A percentile compares a stretch with the other conserved stretches of the same genome.
These are phyloP conservation scores for Gavia stellata DNA, from an alignment of 2,113 vertebrate genomes.

Conservation along the genomic window DNA sequence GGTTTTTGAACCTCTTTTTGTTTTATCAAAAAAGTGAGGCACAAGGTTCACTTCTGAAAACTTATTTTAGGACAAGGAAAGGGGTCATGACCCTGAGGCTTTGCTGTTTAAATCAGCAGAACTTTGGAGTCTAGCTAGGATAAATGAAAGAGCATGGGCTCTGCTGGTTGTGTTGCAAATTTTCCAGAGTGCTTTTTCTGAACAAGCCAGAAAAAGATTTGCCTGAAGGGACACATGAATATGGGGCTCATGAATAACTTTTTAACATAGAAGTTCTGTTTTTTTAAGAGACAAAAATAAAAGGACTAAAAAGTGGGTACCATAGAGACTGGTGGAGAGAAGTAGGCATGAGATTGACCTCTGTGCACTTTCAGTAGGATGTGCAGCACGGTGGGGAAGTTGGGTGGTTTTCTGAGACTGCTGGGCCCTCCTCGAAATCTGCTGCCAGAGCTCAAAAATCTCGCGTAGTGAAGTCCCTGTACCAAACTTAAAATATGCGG, in stretches of 20 bases:
- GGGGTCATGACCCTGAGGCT: not conserved
- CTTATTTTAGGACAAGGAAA: not conserved
- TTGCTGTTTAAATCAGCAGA: not conserved
- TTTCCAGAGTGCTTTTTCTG: slow-evolving; percentile 5
- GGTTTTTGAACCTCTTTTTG: not conserved
- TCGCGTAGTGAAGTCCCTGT: not conserved
- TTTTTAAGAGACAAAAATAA: not conserved
- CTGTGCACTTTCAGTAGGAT: not conserved
- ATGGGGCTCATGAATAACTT: not conserved
- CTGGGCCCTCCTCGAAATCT: not conserved
- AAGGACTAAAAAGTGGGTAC: not conserved
- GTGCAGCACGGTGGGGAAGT: too few relatives aligned
- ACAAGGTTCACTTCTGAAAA: not conserved
- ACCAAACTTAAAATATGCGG: not conserved
- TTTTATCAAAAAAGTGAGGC: not conserved
- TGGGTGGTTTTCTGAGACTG: not conserved
- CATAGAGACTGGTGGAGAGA: not conserved
- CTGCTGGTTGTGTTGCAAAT: not conserved
- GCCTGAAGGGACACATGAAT: not conserved
- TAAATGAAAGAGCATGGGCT: not conserved
- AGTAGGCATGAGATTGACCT: fast-evolving
- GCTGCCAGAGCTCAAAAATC: not conserved
- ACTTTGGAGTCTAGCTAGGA: not conserved
- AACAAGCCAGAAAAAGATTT: not conserved
- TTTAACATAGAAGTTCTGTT: not conserved